Evolutionary conservation across 1,140 invertebrate species (phyloP), one percentile per base, ranked within the genome.

Genomic region (Papilio machaon): DNA sequence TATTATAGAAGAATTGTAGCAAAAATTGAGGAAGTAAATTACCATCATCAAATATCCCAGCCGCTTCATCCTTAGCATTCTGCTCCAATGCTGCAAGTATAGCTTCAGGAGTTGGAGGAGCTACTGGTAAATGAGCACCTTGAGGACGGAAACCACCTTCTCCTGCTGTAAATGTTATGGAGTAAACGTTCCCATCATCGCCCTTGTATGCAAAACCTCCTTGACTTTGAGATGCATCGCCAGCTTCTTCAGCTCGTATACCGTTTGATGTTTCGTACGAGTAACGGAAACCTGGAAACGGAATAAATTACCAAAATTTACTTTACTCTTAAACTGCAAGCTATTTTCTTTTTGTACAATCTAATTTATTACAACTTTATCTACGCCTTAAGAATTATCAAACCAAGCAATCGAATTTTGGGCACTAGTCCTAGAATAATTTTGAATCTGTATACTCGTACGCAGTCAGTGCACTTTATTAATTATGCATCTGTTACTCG

Each of bases 121-220:
- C 96, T 5, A 97, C 97, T 13, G 97, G 97, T 43, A 98, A 89
- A 89, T 97, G 97, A 60, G 95, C 96, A 43, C 97, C 97, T 81
- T 96, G 92, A 0, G 97, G 96, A 80, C 95, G 96, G 92, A 97
- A 98, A 7, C 97, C 97, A 81, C 96, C 96, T 88, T 97, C 97
- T 85, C 97, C 97, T 54, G 97, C 97, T 7, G 96, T 96, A 93
- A 98, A 98, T 2, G 95, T 96, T 15, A 98, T 88, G 2, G 95
- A 95, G 82, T 97, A 96, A 11, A 96, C 93, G 19, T 96, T 92
- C 0, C 97, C 97, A 88, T 98, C 97, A 5, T 97, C 96, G 19
- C 96, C 92, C 19, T 87, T 89, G 85, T 94, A 94, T 6, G 89
- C 87, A 80, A 89, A 94, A 19, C 88, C 88, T 5, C 92, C 91